Evolutionary conservation across 23 tunicate genomes (phyloP), one percentile per base, ranked within the genome.

Genomic region (Styela clava): DNA sequence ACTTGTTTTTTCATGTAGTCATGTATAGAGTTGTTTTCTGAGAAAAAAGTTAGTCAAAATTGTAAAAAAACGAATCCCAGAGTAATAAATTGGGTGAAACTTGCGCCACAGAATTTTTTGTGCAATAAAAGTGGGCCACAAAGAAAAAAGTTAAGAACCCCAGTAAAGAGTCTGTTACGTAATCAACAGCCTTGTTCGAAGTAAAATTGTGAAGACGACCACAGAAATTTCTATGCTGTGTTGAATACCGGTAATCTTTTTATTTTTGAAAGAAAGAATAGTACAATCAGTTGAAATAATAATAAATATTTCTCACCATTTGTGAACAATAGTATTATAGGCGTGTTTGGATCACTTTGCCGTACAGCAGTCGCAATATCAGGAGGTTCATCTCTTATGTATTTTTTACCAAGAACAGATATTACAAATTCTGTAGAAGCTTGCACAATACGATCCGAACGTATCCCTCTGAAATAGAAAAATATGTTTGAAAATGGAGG

Each of bases 361-460:
- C 63, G 78, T 25, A 83, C 18, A 20, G 87, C 97, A 9, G 62
- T 35, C 1, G 33, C 34, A 0, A 91, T 56, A 61, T 91, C 97
- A 2, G 90, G 90, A 21, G 85, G 76, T 21, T 91, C 97, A 44
- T 91, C 97, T 44, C 90, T 74, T 0, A 86, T 18, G 69, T 74
- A 86, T 31, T 83, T 83, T 71, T 83, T 83, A 0, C 97, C 97
- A 33, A 91, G 86, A 70, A 86, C 88, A 35, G 82, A 65, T 35
- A 29, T 29, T 29, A 91, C 68, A 74, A 91, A 91, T 82, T 91
- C 97, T 3, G 85, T 83, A 2, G 91, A 83, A 1, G 97, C 97
- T 62, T 86, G 91, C 19, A 91, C 84, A 18, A 91, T 52, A 27
- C 97, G 83, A 71, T 91, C 97, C 1, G 69, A 69, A 0, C 97